A percentile compares a stretch with the other conserved stretches of the same genome.
phyloP scores from a whole-genome alignment of 2,888 invertebrate species.

The Leptopilina drosophilae region DNA sequence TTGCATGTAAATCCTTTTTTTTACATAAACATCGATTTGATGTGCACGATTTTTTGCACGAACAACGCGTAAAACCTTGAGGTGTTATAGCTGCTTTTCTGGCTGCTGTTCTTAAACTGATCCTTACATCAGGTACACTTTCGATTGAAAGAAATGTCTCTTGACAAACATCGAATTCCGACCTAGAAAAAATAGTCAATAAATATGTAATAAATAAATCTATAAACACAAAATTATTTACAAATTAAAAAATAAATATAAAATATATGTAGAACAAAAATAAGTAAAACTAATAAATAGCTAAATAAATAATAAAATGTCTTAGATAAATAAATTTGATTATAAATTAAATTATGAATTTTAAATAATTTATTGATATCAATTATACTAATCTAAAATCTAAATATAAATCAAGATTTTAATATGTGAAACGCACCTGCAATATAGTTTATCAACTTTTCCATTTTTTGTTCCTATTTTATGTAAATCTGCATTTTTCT shows the following conservation, averaged over 20 bases:
- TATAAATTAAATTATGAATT: too few species aligned
- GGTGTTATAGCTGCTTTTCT: constrained; percentile 10
- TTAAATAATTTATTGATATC: too few species aligned
- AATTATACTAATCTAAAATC: too few species aligned
- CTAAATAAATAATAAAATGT: too few species aligned
- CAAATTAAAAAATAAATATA: too few species aligned
- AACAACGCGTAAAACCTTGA: neutral
- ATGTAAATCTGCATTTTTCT: neutral
- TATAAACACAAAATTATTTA: too few species aligned
- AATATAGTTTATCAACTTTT: neutral
- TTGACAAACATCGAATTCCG: neutral
- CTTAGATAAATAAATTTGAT: too few species aligned
- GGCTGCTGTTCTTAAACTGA: neutral
- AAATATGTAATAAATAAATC: too few species aligned
- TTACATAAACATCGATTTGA: neutral
- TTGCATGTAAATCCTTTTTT: neutral
- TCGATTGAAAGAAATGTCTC: neutral
- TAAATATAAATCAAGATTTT: too few species aligned
- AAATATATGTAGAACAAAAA: too few species aligned
- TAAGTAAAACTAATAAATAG: too few species aligned
- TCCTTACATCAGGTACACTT: neutral
- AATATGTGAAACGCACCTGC: neutral
- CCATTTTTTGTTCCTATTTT: neutral
- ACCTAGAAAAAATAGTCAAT: too few species aligned
- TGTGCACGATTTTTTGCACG: neutral